These are phyloP conservation scores for Pogonognathellus flavescens DNA, from an alignment of 1,140 invertebrate genomes.

Conservation along the genomic window DNA sequence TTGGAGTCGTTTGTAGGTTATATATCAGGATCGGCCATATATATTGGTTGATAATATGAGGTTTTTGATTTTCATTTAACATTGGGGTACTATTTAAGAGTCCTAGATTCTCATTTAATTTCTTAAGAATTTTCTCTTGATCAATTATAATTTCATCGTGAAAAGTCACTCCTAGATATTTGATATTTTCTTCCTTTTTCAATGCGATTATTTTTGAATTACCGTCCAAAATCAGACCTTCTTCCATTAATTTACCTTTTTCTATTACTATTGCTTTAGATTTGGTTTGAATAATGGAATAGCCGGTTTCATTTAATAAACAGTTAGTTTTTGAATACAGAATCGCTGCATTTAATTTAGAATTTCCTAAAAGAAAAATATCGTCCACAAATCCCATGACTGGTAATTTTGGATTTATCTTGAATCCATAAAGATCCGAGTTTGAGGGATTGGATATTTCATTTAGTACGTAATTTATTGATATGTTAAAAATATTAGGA, in stretches of 20 bases:
- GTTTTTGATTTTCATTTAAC: neutral
- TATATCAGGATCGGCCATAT: constrained; percentile 15
- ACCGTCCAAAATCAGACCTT: too few species aligned
- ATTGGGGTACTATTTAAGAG: neutral
- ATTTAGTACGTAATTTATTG: neutral
- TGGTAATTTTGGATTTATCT: neutral
- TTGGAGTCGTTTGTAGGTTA: neutral
- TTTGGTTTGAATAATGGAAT: neutral
- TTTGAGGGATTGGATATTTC: neutral
- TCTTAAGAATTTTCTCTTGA: neutral
- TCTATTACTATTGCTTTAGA: constrained; percentile 1
- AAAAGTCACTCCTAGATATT: constrained; percentile 28
- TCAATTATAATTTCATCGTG: neutral
- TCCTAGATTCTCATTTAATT: neutral
- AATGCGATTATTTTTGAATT: neutral
- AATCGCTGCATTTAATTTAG: neutral
- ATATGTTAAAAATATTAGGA: neutral
- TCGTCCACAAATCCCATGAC: neutral
- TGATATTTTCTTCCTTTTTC: neutral
- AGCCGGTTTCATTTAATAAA: neutral
- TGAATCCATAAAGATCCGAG: neutral
- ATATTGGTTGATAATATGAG: constrained; percentile 14
- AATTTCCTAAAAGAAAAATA: neutral
- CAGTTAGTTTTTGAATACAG: neutral
- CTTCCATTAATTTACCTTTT: neutral